Percentiles rank a stretch among this genome's conserved stretches.
Conservation (phyloP, 2,113 vertebrate genomes). For the Geococcyx californianus region DNA sequence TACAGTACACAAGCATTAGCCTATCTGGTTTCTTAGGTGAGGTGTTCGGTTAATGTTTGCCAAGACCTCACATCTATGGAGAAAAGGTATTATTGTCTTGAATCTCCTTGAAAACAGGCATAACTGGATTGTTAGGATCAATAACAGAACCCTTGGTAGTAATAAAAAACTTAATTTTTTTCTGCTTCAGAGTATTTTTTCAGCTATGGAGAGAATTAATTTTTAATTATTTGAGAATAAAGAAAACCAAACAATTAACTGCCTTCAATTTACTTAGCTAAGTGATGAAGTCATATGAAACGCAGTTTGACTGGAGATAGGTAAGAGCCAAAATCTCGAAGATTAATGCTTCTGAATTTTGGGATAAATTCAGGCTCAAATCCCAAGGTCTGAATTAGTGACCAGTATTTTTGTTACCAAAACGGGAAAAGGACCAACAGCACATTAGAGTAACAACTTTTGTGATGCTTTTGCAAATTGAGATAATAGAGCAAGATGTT, state of each 20-base stretch:
- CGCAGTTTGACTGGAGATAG: conserved; percentile 8
- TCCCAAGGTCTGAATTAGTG: background rate
- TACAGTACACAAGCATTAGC: background rate
- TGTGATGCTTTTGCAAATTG: background rate
- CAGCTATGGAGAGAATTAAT: conserved; percentile 32
- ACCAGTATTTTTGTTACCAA: background rate
- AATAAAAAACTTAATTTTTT: conserved; percentile 8
- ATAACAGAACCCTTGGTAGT: conserved; percentile 12
- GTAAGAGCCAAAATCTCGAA: conserved; percentile 25
- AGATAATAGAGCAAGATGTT: background rate
- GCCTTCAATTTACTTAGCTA: conserved; percentile 8
- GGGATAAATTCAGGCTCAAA: background rate
- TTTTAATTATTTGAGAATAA: conserved; percentile 49
- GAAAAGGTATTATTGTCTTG: conserved; percentile 13
- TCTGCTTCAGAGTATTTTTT: background rate
- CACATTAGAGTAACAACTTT: background rate
- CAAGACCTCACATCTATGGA: conserved; percentile 7
- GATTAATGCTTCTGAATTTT: background rate
- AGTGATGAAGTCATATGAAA: background rate
- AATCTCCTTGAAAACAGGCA: background rate
- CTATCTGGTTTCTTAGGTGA: background rate
- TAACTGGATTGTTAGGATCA: conserved; percentile 11
- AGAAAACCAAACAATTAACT: conserved; percentile 48
- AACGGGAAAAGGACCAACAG: background rate
- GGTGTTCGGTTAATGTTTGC: background rate